phyloP scores from a whole-genome alignment of 2,113 vertebrate genomes.

The Dasypus novemcinctus region DNA sequence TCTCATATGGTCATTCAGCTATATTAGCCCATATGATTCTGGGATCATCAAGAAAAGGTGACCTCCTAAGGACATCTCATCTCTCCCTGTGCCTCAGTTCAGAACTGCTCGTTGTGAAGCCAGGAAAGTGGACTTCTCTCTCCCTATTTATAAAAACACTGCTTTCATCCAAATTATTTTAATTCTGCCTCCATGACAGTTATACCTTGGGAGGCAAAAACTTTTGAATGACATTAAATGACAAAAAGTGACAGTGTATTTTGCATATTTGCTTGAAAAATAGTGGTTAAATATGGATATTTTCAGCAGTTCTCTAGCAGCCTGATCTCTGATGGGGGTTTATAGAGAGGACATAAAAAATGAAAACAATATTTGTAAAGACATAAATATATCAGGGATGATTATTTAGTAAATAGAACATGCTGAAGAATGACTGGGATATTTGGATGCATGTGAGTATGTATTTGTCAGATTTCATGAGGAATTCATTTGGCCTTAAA shows the following conservation, averaged over 20 bases:
- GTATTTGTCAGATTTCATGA: neutral
- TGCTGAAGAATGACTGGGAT: neutral
- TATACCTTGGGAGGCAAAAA: slow-evolving; percentile 51
- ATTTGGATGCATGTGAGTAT: neutral
- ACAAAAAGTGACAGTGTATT: slow-evolving; percentile 50
- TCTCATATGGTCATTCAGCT: neutral
- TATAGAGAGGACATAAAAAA: slow-evolving; percentile 9
- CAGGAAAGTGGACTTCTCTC: neutral
- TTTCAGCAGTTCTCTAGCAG: slow-evolving; percentile 1
- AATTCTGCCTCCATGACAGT: slow-evolving; percentile 21
- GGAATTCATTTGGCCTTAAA: neutral
- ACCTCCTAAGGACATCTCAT: neutral
- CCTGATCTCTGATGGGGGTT: slow-evolving; percentile 29
- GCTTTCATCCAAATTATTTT: slow-evolving; percentile 54
- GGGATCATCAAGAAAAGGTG: neutral
- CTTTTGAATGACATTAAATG: slow-evolving; percentile 55
- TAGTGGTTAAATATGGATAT: slow-evolving; percentile 37
- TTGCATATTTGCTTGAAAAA: slow-evolving; percentile 55
- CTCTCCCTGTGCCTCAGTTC: neutral
- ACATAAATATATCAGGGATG: neutral
- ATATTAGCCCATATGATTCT: neutral
- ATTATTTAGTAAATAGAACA: slow-evolving; percentile 20
- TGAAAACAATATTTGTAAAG: slow-evolving; percentile 39
- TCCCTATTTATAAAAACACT: neutral
- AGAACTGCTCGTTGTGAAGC: neutral